Evolutionary conservation across 2,888 invertebrate species (phyloP).

Genomic region (Apotomis turbidana): DNA sequence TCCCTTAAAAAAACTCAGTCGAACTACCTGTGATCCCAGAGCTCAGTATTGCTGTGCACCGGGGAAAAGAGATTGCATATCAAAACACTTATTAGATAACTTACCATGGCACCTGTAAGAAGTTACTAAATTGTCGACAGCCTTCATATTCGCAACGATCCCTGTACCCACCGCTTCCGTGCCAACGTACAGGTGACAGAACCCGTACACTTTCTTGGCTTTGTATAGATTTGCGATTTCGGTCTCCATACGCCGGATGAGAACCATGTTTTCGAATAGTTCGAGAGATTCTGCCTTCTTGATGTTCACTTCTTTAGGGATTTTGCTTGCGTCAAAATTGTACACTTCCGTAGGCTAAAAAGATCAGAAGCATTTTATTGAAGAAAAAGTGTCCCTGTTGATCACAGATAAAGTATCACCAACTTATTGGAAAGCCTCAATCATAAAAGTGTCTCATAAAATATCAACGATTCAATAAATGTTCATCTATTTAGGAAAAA

Average conservation of each 20-base stretch:
- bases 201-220: slow-evolving; percentile 94
- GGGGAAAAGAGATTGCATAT: too few species aligned
- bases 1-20: too few species aligned
- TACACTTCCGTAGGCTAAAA: slow-evolving; percentile 30
- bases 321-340: slow-evolving; percentile 27
- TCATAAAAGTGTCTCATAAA: too few species aligned
- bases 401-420: too few species aligned
- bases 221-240: slow-evolving; percentile 95
- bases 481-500: too few species aligned
- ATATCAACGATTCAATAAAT: too few species aligned
- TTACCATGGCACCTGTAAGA: slow-evolving; percentile 94
- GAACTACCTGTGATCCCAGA: too few species aligned
- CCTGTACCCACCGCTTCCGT: slow-evolving; percentile 85
- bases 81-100: not conserved
- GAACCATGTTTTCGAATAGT: slow-evolving; percentile 89
- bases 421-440: too few species aligned
- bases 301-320: slow-evolving; percentile 84
- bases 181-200: slow-evolving; percentile 96
- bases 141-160: slow-evolving; percentile 89
- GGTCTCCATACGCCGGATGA: slow-evolving; percentile 93
- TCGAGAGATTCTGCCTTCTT: slow-evolving; percentile 90
- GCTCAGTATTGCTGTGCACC: too few species aligned
- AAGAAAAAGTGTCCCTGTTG: too few species aligned
- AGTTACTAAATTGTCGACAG: slow-evolving; percentile 92
- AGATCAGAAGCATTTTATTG: too few species aligned